A percentile compares a stretch with the other conserved stretches of the same genome.
Conservation (phyloP, 2,113 vertebrate species). For the Marmota flaviventris region DNA sequence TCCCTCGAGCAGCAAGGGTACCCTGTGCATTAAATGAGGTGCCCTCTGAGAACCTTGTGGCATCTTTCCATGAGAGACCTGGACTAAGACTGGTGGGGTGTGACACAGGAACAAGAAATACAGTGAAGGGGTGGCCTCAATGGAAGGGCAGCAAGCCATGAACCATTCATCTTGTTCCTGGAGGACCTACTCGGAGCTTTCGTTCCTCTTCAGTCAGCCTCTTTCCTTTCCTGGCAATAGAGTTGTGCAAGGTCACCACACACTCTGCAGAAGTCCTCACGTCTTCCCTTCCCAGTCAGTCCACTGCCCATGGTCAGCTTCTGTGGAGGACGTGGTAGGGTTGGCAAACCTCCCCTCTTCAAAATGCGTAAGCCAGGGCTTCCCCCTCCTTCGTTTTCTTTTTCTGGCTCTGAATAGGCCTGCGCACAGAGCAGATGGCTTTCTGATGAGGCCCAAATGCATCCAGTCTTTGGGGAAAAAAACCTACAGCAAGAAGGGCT, state of each 20-base stretch:
- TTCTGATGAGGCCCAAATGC: constrained; percentile 81
- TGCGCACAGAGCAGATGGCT: constrained; percentile 82
- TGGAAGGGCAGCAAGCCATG: neutral
- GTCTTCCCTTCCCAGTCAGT: neutral
- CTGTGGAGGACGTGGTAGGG: neutral
- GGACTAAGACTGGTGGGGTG: neutral
- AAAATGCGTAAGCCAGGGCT: constrained; percentile 58
- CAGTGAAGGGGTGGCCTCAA: neutral
- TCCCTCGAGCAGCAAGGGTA: neutral
- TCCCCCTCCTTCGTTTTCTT: constrained; percentile 64
- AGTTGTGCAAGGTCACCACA: neutral
- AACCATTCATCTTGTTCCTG: neutral
- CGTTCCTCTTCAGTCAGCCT: rapidly evolving
- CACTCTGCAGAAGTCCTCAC: neutral
- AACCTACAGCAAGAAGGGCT: constrained; percentile 71
- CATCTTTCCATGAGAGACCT: neutral
- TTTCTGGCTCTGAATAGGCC: constrained; percentile 77
- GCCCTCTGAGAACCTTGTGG: neutral
- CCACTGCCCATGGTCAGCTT: neutral
- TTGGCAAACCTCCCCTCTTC: neutral
- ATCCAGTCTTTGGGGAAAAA: constrained; percentile 75
- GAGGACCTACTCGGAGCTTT: neutral
- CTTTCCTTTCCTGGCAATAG: neutral
- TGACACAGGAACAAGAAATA: neutral
- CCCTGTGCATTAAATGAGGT: rapidly evolving